Evolutionary conservation across 1,140 invertebrate genomes (phyloP), one percentile per base, ranked within the genome.

Genomic region (Calliphora vicina): DNA sequence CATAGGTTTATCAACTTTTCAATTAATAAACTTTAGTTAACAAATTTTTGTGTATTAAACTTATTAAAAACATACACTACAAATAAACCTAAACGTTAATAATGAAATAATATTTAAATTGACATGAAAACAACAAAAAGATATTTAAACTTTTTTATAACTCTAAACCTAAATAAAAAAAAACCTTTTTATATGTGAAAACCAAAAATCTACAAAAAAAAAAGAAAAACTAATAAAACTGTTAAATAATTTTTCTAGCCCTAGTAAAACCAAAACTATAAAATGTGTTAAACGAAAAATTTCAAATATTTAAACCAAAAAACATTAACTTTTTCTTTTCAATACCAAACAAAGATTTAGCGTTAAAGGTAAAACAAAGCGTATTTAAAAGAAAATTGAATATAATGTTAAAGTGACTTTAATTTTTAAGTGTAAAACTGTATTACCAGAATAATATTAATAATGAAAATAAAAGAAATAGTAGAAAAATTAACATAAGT

Each of bases 211-310:
- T 35, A 35, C 35, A 35, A 35, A 35, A 29, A n/a, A n/a, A 29
- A 29, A 35, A 35, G 35, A 50, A 50, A 50, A 13, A n/a, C n/a
- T n/a, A n/a, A n/a, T n/a, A n/a, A 50, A 50, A 50, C 12, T 50
- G 45, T 50, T 50, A 50, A 50, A 12, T 6, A 50, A 50, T 50
- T 50, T 50, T 50, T 50, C 17, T 50, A 50, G 71, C 17, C 71
- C 23, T 26, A 73, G 71, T 26, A 73, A 73, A 73, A 29, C 71
- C 12, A 35, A 35, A 35, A 35, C 23, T 29, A 26, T 73, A 29
- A 73, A 73, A 73, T 73, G n/a, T n/a, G 23, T 73, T 73, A 73
- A 73, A 73, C 71, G n/a, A 73, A 20, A n/a, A 35, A 5, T 35
- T 35, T 35, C 6, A 35, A 35, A 35, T 35, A 35, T 35, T 35